Evolutionary conservation across 2,797 vertebrate genomes (phyloP), one percentile per base, ranked within the genome.

Genomic region (Distichodus sexfasciatus): DNA sequence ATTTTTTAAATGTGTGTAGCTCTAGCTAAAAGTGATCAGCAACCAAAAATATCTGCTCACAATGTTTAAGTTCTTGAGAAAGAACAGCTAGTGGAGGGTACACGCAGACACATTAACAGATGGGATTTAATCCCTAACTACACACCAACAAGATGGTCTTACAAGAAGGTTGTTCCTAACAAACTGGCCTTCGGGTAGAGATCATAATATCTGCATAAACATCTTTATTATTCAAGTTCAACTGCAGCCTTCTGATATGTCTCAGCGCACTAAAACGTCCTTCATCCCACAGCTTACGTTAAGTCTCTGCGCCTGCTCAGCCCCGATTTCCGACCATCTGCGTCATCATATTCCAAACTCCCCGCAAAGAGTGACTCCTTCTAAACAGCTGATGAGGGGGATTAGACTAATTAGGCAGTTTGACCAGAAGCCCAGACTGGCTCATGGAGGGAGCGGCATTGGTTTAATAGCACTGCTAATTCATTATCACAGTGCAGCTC

Each of bases 341-440:
- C 31, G 6, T 59, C 23, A 69, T 72, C 54, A 38, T 50, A 53
- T 60, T 66, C 55, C 57, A 54, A 29, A 59, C 17, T 5, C 23
- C 36, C 12, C 38, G 46, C 55, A 54, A 54, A 44, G 46, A 29
- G 38, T 23, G 29, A 14, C 9, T 62, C 15, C 38, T 59, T 50
- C 38, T 15, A 21, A 66, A 38, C 15, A 44, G 43, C 62, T 63
- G 36, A 67, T 51, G 23, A 40, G 47, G 46, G 48, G 48, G 48
- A 70, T 70, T 71, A 71, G n/a, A 70, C 63, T 44, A 76, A 76
- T 76, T 60, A 67, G 67, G 59, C 15, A 54, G 57, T 67, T 51
- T 44, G 66, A 64, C 63, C 50, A 31, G 38, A 73, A 58, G 64
- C 14, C n/a, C 33, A 15, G 33, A 28, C 24, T 48, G 29, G 19